Base-by-base conservation (phyloP, 1,140 invertebrate species). In the Drosophila mayri region DNA sequence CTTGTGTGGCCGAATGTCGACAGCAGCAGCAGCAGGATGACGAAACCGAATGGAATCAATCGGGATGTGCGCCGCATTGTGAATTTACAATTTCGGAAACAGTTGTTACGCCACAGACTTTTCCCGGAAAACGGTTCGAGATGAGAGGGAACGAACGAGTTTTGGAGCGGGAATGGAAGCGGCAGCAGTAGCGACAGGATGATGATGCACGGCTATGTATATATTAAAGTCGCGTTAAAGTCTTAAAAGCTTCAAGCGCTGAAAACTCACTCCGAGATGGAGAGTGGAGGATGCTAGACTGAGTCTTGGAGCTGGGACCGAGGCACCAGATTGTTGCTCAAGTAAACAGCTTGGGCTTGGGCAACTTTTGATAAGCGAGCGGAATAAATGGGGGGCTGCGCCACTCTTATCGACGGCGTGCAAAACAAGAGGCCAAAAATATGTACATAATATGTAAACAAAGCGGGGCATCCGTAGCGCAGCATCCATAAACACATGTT, bases 341-440 rank as follows among this genome's bases (percentile, higher is more conserved):
- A 88, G 84, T 87, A 87, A 87, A 87, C 84, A 87, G 84, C 85
- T 87, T 85, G 80, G 54, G 68, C 70, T 50, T 67, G 84, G 72
- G 81, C 68, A 87, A 87, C 85, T 87, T 87, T 87, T 87, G 84
- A 87, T 87, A 87, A 87, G 83, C 75, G 68, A 57, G n/a, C 50
- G 57, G 47, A 32, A 38, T 46, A 38, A 63, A 28, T 52, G 37
- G 49, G 32, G 40, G 37, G 25, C 22, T 18, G 30, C 9, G 35
- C 55, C 58, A 32, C 37, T 32, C 84, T 87, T 87, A 87, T 87
- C 84, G 81, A 79, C 76, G 43, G 54, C 76, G 73, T 83, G 84
- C 84, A 87, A 87, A 87, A 87, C 84, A 87, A 88, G 84, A 87
- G 84, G 84, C 84, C 84, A 87, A 87, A 87, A 83, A 80, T 82